phyloP scores from a whole-genome alignment of 2,113 vertebrate species.

The Nycticryphes semicollaris region DNA sequence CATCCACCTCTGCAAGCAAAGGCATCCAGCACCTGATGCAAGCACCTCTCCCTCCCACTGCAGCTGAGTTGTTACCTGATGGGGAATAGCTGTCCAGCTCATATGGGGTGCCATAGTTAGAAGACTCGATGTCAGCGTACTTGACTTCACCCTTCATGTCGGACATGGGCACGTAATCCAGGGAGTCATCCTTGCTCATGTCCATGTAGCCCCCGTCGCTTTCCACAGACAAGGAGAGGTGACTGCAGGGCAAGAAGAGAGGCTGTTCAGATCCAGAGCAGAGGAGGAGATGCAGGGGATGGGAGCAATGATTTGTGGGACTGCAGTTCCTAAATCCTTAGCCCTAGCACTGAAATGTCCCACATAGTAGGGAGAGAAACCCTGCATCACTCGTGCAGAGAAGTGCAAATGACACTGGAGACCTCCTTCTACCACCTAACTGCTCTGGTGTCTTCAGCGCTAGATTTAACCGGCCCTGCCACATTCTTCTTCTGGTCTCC shows the following conservation, averaged over 20 bases:
- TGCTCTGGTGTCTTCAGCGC: not conserved
- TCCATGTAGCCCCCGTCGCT: slow-evolving; percentile 98
- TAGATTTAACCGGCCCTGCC: not conserved
- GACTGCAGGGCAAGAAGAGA: slow-evolving; percentile 66
- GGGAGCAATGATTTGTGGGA: not conserved
- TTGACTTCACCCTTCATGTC: slow-evolving; percentile 89
- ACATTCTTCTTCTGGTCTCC: not conserved
- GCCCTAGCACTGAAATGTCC: not conserved
- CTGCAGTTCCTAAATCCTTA: not conserved
- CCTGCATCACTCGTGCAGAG: not conserved
- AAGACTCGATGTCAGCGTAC: slow-evolving; percentile 91
- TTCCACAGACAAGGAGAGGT: slow-evolving; percentile 86
- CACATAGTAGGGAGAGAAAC: not conserved
- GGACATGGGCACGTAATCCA: slow-evolving; percentile 93
- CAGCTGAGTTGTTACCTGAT: slow-evolving; percentile 58
- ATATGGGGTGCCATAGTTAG: slow-evolving; percentile 88
- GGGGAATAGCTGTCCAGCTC: slow-evolving; percentile 87
- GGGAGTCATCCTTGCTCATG: slow-evolving; percentile 93
- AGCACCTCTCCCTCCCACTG: fast-evolving
- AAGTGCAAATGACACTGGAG: not conserved
- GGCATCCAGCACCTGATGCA: not conserved
- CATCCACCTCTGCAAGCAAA: not conserved
- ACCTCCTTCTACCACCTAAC: not conserved
- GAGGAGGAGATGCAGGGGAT: not conserved
- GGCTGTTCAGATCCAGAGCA: not conserved